phyloP scores from a whole-genome alignment of 2,797 vertebrate genomes.

The Coilia nasus region DNA sequence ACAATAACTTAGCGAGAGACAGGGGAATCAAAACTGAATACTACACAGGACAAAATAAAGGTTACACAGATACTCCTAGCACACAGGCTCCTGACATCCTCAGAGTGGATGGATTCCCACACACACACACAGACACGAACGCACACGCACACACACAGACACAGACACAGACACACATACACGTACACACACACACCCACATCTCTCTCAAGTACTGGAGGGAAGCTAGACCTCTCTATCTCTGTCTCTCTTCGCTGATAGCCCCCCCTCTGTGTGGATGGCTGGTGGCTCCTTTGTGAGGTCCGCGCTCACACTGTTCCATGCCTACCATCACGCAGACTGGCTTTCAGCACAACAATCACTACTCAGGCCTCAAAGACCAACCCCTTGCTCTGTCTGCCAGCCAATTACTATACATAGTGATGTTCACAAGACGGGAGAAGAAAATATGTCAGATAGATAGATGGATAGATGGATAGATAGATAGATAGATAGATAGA shows the following conservation, averaged over 20 bases:
- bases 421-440: conserved; percentile 77
- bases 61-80: not conserved
- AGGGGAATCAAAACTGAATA: not conserved
- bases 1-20: not conserved
- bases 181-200: not conserved
- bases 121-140: conserved; percentile 24
- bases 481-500: not conserved
- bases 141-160: not conserved
- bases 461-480: not conserved
- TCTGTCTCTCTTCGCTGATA: conserved; percentile 49
- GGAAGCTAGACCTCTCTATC: conserved; percentile 52
- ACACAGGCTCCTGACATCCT: not conserved
- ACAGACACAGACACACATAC: not conserved
- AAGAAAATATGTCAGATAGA: conserved; percentile 49
- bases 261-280: conserved; percentile 68
- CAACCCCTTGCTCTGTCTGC: conserved; percentile 89
- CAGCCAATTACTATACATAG: conserved; percentile 97
- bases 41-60: not conserved
- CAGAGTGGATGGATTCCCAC: conserved; percentile 41
- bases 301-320: conserved; percentile 86
- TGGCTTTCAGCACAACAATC: conserved; percentile 92
- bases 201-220: not conserved
- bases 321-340: conserved; percentile 83
- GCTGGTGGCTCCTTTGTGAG: conserved; percentile 90
- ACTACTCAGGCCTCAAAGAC: conserved; percentile 91